Evolutionary conservation across 2,113 vertebrate genomes (phyloP).

Genomic region (Planiliza haematocheilus): DNA sequence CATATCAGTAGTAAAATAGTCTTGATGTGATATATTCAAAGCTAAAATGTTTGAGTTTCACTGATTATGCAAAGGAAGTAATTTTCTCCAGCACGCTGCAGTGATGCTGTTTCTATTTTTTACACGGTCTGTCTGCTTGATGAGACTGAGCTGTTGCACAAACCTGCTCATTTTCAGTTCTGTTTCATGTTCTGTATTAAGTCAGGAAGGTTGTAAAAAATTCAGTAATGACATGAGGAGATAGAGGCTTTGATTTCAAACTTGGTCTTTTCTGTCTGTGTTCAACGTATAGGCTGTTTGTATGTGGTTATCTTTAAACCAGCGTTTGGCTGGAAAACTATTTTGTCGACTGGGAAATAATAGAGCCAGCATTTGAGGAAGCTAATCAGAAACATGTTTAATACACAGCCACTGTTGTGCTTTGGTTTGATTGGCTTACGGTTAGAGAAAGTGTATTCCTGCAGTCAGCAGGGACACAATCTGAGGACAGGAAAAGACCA

Average conservation of each 20-base stretch:
- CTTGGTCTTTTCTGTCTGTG: background rate
- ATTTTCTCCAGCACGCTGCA: background rate
- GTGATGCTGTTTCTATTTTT: slow-evolving; percentile 12
- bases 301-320: slow-evolving; percentile 14
- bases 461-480: slow-evolving; percentile 46
- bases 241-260: slow-evolving; percentile 32
- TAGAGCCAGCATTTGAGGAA: background rate
- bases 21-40: background rate
- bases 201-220: slow-evolving; percentile 8
- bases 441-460: slow-evolving; percentile 16
- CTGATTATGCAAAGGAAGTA: background rate
- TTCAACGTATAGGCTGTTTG: background rate
- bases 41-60: background rate
- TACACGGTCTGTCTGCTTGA: background rate
- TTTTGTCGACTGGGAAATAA: slow-evolving; percentile 15
- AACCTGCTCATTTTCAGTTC: slow-evolving; percentile 17
- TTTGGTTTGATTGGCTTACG: slow-evolving; percentile 39
- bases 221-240: slow-evolving; percentile 16
- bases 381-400: slow-evolving; percentile 22
- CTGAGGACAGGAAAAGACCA: slow-evolving; percentile 58
- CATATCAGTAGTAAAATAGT: too few relatives aligned
- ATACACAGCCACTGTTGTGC: slow-evolving; percentile 42
- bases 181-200: slow-evolving; percentile 25
- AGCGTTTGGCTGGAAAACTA: background rate
- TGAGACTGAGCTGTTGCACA: slow-evolving; percentile 5